Evolutionary conservation across 2,797 vertebrate species (phyloP).

Genomic region (Hyperoplus immaculatus): DNA sequence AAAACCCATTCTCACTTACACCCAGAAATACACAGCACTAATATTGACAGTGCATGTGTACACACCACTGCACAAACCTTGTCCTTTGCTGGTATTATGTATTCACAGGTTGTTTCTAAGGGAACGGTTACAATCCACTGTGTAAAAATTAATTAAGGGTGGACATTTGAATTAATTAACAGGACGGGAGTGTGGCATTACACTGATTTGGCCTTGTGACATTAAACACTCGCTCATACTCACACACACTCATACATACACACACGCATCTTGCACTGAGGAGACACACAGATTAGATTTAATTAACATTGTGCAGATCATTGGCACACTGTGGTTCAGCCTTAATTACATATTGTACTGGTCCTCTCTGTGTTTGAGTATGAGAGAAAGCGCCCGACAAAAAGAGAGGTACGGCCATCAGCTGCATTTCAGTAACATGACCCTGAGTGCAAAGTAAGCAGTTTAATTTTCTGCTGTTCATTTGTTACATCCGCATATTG

Average conservation of each 20-base stretch:
- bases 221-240: slow-evolving; percentile 60
- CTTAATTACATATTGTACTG: slow-evolving; percentile 71
- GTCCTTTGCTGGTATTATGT: slow-evolving; percentile 38
- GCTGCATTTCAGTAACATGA: slow-evolving; percentile 36
- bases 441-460: slow-evolving; percentile 35
- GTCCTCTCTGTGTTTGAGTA: slow-evolving; percentile 1
- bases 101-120: slow-evolving; percentile 71
- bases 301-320: slow-evolving; percentile 75
- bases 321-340: slow-evolving; percentile 63
- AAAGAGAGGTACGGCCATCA: slow-evolving; percentile 20
- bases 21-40: slow-evolving; percentile 9
- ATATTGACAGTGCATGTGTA: slow-evolving; percentile 17
- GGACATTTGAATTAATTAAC: slow-evolving; percentile 83
- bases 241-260: not conserved
- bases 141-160: slow-evolving; percentile 77
- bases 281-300: slow-evolving; percentile 69
- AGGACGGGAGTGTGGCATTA: slow-evolving; percentile 73
- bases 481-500: slow-evolving; percentile 22
- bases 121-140: slow-evolving; percentile 64
- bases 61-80: slow-evolving; percentile 23
- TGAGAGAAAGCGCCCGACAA: not conserved
- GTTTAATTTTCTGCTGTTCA: slow-evolving; percentile 34
- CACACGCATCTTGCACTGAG: slow-evolving; percentile 42
- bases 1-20: slow-evolving; percentile 5
- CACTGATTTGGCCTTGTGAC: slow-evolving; percentile 70